Conservation (phyloP, 2,113 vertebrate genomes). For the Corythaixoides concolor region DNA sequence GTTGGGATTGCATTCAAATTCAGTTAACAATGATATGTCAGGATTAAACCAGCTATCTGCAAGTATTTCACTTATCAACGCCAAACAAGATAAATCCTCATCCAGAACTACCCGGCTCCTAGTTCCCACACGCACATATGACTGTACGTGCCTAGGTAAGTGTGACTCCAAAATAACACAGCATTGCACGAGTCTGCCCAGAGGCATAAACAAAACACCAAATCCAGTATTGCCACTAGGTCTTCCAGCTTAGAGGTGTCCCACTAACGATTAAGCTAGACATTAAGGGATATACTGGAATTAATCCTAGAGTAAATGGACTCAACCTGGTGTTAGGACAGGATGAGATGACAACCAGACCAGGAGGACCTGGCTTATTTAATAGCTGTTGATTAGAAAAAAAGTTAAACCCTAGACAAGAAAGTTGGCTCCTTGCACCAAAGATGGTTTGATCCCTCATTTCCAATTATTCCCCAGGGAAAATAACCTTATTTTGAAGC, state of each 20-base stretch:
- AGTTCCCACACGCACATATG: background rate
- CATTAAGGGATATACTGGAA: background rate
- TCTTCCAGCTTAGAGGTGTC: background rate
- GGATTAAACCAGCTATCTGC: conserved; percentile 29
- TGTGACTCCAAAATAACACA: background rate
- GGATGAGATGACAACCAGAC: background rate
- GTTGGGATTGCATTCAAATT: background rate
- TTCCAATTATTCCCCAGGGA: background rate
- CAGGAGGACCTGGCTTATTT: background rate
- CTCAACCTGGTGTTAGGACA: background rate
- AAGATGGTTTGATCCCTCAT: background rate
- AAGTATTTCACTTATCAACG: background rate
- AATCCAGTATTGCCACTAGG: background rate
- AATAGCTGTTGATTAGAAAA: background rate
- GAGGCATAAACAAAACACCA: background rate
- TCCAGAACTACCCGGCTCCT: background rate
- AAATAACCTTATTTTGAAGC: background rate
- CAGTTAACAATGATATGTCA: background rate
- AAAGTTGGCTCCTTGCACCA: fast-evolving
- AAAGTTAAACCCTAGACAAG: background rate
- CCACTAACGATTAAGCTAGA: background rate
- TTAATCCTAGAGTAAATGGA: background rate
- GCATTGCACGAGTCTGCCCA: background rate
- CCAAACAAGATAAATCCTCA: background rate
- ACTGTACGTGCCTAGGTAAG: background rate